Evolutionary conservation across 1,140 invertebrate species (phyloP).

Genomic region (Drosophila sechellia): DNA sequence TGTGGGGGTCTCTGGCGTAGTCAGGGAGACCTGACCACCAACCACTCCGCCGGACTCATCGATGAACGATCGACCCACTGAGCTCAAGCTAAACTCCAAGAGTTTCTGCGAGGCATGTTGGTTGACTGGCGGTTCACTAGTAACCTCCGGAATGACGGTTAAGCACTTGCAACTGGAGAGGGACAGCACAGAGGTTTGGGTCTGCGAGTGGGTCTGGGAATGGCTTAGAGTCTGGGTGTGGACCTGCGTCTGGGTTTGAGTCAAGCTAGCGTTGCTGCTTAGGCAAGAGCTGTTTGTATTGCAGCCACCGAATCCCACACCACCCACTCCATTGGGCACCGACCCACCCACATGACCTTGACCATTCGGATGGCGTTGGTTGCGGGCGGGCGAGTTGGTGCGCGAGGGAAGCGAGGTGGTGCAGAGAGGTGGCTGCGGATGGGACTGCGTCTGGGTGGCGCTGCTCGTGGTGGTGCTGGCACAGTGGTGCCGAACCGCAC

Average conservation of each 20-base stretch:
- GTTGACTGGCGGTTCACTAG: constrained; percentile 36
- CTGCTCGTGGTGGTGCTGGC: constrained; percentile 50
- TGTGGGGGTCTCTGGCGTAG: constrained; percentile 86
- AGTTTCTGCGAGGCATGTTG: constrained; percentile 56
- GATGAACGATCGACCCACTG: constrained; percentile 82
- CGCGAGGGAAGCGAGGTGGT: constrained; percentile 89
- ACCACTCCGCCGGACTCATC: constrained; percentile 59
- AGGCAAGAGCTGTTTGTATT: constrained; percentile 40
- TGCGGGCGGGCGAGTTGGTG: constrained; percentile 88
- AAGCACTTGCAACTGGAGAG: constrained; percentile 74
- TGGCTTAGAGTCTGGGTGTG: constrained; percentile 35
- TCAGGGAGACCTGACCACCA: constrained; percentile 73
- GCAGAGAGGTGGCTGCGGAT: constrained; percentile 65
- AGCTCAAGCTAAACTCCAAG: constrained; percentile 80
- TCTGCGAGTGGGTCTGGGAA: constrained; percentile 39
- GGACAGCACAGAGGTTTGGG: constrained; percentile 53
- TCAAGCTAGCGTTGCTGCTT: constrained; percentile 68
- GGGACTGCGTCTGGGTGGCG: constrained; percentile 46
- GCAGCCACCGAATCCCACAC: constrained; percentile 82
- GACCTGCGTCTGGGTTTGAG: constrained; percentile 29
- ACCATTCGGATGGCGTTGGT: background rate
- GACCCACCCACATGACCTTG: constrained; percentile 49
- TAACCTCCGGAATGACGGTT: constrained; percentile 76
- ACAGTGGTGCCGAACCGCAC: constrained; percentile 51
- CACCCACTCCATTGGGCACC: constrained; percentile 58